Base-by-base conservation (phyloP, 2,113 vertebrate genomes). In the Corythoichthys intestinalis region DNA sequence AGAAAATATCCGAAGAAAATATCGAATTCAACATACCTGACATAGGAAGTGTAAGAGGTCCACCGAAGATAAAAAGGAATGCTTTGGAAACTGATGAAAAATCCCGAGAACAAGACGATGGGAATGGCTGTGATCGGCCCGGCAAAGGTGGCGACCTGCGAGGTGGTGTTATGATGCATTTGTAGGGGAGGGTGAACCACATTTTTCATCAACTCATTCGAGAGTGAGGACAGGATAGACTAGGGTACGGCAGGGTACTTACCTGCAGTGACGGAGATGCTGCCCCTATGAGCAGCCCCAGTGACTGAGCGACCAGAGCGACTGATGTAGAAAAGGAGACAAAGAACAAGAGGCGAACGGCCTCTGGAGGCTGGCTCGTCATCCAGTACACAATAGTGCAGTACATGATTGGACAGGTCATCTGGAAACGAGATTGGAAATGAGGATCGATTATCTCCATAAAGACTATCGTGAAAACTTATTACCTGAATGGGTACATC, bases 341-440 rank as follows among this genome's bases (percentile, higher is more conserved):
- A 81, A 99, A 99, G 76, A 99, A 95, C 54, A 99, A 84, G 86
- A 94, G 98, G 47, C 96, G 94, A 0, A 83, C 78, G 0, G 91
- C 95, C 74, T 98, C 97, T 0, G 96, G 93, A 0, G 97, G 97
- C 81, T 99, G 97, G 15, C 92, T 91, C 0, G 97, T 99, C 96
- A 99, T 98, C 97, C 97, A 98, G 92, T 99, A 99, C 46, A 97
- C 95, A 8, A 99, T 97, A 80, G 95, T 96, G 87, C 97, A 98
- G 87, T 98, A 99, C 1, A 95, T 92, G 5, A 95, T 93, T 0
- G 97, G 97, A 88, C 94, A 98, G 71, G 98, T 86, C 54, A 99
- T 89, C 97, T 98, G 89, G 11, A 20, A 54, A 28, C 9, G 41
- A 44, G 5, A 10, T 56, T 56, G 20, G 10, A 20, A 56, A 9